phyloP scores from a whole-genome alignment of 2,888 invertebrate genomes.

The Andrena praecox region DNA sequence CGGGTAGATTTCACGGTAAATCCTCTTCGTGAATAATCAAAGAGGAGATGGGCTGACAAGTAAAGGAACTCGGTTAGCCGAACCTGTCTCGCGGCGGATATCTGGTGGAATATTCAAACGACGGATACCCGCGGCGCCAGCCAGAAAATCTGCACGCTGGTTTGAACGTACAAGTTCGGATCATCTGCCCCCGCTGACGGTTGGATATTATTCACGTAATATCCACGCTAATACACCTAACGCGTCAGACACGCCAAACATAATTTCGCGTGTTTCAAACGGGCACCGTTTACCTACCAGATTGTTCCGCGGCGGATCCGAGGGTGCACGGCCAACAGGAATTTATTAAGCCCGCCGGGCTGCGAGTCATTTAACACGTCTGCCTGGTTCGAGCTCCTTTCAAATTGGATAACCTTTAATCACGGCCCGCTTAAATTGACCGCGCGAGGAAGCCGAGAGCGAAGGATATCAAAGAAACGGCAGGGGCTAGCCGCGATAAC shows the following conservation, averaged over 20 bases:
- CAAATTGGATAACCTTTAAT: constrained; percentile 42
- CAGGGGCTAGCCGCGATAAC: background rate
- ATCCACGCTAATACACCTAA: background rate
- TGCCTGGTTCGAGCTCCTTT: background rate
- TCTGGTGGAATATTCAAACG: constrained; percentile 22
- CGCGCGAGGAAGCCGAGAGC: constrained; percentile 7
- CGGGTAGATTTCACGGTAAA: background rate
- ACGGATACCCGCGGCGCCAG: constrained; percentile 7
- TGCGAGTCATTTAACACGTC: constrained; percentile 14
- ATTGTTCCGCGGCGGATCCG: background rate
- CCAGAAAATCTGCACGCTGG: constrained; percentile 13
- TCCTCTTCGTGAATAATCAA: constrained; percentile 53
- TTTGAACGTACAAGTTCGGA: constrained; percentile 5
- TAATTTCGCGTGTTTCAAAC: constrained; percentile 2
- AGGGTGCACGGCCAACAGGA: background rate
- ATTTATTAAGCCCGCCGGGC: constrained; percentile 4
- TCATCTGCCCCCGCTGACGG: background rate
- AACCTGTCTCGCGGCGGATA: background rate
- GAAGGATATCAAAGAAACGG: constrained; percentile 35
- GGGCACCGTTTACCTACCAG: background rate
- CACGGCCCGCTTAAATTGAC: constrained; percentile 38
- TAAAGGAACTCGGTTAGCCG: constrained; percentile 25
- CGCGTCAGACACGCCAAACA: constrained; percentile 9
- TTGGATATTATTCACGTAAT: constrained; percentile 11
- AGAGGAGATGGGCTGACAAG: constrained; percentile 9